Evolutionary conservation across 2,888 invertebrate species (phyloP).

Genomic region (Hartigia nigra): DNA sequence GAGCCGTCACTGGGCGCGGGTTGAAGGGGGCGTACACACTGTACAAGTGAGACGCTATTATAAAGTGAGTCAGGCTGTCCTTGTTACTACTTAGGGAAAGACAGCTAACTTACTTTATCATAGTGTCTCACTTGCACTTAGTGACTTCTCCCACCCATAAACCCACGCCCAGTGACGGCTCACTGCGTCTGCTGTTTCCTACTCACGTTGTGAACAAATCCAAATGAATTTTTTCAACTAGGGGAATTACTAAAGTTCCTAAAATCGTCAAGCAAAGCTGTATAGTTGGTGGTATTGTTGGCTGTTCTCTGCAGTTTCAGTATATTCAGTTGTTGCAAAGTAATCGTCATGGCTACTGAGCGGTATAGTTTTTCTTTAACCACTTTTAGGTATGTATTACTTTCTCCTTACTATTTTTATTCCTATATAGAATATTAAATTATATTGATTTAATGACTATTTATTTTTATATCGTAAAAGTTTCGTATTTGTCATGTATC

Average conservation of each 20-base stretch:
- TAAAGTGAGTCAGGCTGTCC: too few relatives aligned
- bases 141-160: too few relatives aligned
- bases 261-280: background rate
- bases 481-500: background rate
- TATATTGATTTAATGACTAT: background rate
- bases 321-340: slow-evolving; percentile 65
- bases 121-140: too few relatives aligned
- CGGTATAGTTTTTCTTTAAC: slow-evolving; percentile 97
- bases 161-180: too few relatives aligned
- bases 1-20: too few relatives aligned
- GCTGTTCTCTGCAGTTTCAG: slow-evolving; percentile 16
- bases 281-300: background rate
- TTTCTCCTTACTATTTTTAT: slow-evolving; percentile 14
- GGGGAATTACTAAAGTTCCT: background rate
- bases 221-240: background rate
- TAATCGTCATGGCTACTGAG: slow-evolving; percentile 89
- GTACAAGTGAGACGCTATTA: too few relatives aligned
- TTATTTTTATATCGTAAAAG: background rate
- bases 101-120: too few relatives aligned
- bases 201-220: background rate
- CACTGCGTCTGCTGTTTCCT: too few relatives aligned
- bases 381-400: slow-evolving; percentile 76
- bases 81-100: too few relatives aligned
- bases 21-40: too few relatives aligned
- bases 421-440: background rate